phyloP scores from a whole-genome alignment of 2,888 invertebrate species.

The Sacculina carcini region DNA sequence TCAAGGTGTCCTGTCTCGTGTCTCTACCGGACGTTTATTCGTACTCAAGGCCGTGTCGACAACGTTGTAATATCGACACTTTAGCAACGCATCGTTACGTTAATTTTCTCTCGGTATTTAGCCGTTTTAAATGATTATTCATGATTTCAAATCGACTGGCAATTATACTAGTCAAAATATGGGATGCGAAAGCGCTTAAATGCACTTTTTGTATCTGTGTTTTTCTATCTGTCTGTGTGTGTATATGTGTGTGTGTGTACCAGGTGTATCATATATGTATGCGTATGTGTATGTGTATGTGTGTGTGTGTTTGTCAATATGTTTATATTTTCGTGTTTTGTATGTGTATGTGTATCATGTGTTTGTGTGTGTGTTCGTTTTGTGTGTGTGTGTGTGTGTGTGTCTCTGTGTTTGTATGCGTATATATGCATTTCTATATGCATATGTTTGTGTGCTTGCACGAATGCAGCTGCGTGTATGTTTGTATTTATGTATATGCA shows the following conservation, averaged over 20 bases:
- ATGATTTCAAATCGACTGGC: neutral
- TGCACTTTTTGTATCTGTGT: neutral
- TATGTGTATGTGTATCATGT: no score
- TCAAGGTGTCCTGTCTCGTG: slow-evolving; percentile 28
- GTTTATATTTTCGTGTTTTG: no score
- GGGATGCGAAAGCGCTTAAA: neutral
- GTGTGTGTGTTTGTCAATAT: no score
- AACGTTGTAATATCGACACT: no score
- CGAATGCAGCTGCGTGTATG: neutral
- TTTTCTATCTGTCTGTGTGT: neutral
- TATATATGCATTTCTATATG: neutral
- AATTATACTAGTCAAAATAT: neutral
- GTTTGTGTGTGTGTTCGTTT: no score
- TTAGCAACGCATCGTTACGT: neutral
- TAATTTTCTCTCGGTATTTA: neutral
- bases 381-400: neutral
- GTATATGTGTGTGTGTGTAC: no score
- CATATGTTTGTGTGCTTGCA: neutral
- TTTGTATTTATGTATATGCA: neutral
- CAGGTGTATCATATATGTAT: no score
- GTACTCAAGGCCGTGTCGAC: no score
- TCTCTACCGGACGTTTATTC: no score
- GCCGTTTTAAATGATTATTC: neutral
- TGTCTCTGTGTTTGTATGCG: neutral
- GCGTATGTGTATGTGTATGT: no score